phyloP scores from a whole-genome alignment of 2,888 invertebrate species.

The Macrosoma leucophasiata region DNA sequence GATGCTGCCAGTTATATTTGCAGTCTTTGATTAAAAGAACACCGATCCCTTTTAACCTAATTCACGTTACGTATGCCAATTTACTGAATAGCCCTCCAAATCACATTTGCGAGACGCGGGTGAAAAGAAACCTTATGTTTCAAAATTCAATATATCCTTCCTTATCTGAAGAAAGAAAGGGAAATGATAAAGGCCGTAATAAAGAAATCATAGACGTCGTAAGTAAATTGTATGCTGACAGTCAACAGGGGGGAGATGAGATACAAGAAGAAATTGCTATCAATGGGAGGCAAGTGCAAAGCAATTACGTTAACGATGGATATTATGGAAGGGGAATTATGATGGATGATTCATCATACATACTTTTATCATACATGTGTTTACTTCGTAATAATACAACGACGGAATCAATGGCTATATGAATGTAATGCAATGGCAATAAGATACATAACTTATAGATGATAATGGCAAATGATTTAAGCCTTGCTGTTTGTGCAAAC shows the following conservation, averaged over 20 bases:
- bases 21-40: constrained; percentile 29
- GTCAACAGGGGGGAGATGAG: constrained; percentile 31
- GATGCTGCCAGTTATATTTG: constrained; percentile 8
- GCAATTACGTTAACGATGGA: constrained; percentile 54
- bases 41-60: constrained; percentile 39
- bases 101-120: too few species aligned
- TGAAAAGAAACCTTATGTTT: constrained; percentile 58
- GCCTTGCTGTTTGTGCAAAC: too few species aligned
- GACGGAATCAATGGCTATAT: too few species aligned
- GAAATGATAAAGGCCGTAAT: constrained; percentile 48
- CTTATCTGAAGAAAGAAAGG: constrained; percentile 43
- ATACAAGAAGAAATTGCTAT: constrained; percentile 37
- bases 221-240: constrained; percentile 57
- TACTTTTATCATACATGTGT: too few species aligned
- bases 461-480: too few species aligned
- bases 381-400: too few species aligned
- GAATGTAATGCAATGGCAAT: too few species aligned
- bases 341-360: constrained; percentile 22
- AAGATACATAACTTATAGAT: too few species aligned
- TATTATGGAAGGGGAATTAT: constrained; percentile 39
- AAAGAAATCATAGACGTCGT: constrained; percentile 62
- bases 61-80: constrained; percentile 43
- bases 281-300: constrained; percentile 34
- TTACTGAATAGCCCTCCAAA: constrained; percentile 49
- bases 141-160: constrained; percentile 64